A percentile compares a stretch with the other conserved stretches of the same genome.
phyloP scores from a whole-genome alignment of 1,140 invertebrate genomes.

The Coelopa frigida region DNA sequence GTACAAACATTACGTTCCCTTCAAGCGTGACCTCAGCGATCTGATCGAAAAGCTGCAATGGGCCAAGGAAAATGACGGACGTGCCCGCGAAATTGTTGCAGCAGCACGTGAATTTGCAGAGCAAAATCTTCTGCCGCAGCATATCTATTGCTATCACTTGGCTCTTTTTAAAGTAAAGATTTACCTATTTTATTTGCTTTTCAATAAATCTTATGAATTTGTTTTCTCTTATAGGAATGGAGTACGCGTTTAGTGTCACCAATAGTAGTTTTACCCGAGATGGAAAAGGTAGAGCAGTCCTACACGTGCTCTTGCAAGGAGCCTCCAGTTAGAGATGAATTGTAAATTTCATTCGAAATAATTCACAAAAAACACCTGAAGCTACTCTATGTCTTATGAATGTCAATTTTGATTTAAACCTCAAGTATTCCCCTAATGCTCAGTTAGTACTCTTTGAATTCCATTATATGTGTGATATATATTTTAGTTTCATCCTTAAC shows the following conservation, averaged over 20 bases:
- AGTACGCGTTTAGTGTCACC: conserved; percentile 57
- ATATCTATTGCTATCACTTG: conserved; percentile 88
- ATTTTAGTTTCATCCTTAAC: no score
- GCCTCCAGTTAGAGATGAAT: conserved; percentile 21
- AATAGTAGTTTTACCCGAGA: conserved; percentile 56
- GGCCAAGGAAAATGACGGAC: conserved; percentile 70
- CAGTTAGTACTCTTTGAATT: no score
- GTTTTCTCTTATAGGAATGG: conserved; percentile 54
- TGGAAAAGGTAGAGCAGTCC: conserved; percentile 62
- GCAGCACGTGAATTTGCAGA: conserved; percentile 68
- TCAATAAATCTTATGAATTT: conserved; percentile 1
- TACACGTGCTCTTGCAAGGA: conserved; percentile 49
- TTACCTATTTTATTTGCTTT: conserved; percentile 5
- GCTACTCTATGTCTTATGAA: no score
- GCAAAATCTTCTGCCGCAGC: conserved; percentile 71
- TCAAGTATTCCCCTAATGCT: no score
- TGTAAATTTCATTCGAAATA: conserved; percentile 14
- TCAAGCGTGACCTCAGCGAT: conserved; percentile 73
- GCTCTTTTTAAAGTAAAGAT: conserved; percentile 62
- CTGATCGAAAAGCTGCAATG: conserved; percentile 72
- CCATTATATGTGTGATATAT: no score
- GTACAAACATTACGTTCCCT: conserved; percentile 75
- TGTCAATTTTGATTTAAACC: no score
- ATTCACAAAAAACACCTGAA: no score
- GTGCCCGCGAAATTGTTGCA: conserved; percentile 62